Evolutionary conservation across 2,797 vertebrate genomes (phyloP), one percentile per base, ranked within the genome.

Genomic region (Anabacerthia variegaticeps): DNA sequence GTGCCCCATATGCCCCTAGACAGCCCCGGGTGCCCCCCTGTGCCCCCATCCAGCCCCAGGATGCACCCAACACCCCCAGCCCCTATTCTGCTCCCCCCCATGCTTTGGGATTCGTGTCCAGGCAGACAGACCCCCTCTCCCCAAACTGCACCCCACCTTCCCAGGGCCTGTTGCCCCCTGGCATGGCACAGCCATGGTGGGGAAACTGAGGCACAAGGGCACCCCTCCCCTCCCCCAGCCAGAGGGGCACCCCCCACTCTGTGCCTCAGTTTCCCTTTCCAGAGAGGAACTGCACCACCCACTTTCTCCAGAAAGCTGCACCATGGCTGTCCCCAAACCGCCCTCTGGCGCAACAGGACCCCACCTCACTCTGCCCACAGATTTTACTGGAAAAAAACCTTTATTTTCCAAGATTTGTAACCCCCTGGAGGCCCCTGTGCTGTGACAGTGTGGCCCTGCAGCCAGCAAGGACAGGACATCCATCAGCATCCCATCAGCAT

Each of bases 261-360:
- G 0, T 52, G 72, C 68, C 89, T 83, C 87, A 22, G 65, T 63
- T 74, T 88, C 43, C 81, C 61, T 52, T 48, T 36, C 30, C 4
- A 1, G 19, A 34, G n/a, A 67, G 27, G 52, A 71, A 46, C 44
- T 13, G 1, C 43, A 73, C n/a, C 36, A 18, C 23, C 23, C 32
- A 34, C 37, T 46, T 68, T 59, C 46, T 21, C 15, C 55, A 49
- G 28, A 73, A 73, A 52, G n/a, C 72, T 55, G 56, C 41, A 22
- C 18, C 0, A 0, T 3, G 2, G 34, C 62, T 10, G 1, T 21
- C 15, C 49, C 63, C 0, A 1, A 68, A 16, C 26, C 13, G 5
- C 27, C 18, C 52, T 49, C 39, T 0, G 1, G 27, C 12, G 10
- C 11, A 2, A 19, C 1, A 1, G 36, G 27, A 32, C 12, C n/a